A percentile compares a stretch with the other conserved stretches of the same genome.
phyloP scores from a whole-genome alignment of 2,888 invertebrate species.

The Zootermopsis nevadensis region DNA sequence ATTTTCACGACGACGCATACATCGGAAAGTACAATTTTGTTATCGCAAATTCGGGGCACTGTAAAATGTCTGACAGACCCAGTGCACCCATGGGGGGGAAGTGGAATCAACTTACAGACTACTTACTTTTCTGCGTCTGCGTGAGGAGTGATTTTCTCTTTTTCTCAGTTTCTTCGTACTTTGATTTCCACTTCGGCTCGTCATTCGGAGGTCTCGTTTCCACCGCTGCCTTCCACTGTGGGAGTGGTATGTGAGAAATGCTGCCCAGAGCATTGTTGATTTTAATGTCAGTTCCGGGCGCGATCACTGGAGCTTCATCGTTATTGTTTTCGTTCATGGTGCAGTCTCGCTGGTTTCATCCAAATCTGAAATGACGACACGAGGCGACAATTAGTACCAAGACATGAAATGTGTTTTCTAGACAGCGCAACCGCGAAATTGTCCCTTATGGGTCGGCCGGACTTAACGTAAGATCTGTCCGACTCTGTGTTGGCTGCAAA shows the following conservation, averaged over 20 bases:
- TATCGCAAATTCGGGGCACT: no score
- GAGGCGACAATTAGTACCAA: no score
- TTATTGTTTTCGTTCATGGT: constrained; percentile 3
- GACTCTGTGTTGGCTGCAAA: no score
- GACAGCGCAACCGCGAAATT: no score
- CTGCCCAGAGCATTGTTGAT: not conserved
- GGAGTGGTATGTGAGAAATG: constrained; percentile 1
- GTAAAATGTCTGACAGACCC: no score
- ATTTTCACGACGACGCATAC: no score
- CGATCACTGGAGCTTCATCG: not conserved
- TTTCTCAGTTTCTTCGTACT: constrained; percentile 78
- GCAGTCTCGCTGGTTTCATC: not conserved
- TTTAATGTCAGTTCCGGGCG: constrained; percentile 5
- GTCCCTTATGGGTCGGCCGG: no score
- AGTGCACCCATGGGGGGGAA: no score
- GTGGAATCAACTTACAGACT: constrained; percentile 55
- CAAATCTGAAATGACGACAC: not conserved
- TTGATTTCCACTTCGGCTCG: constrained; percentile 71
- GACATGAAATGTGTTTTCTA: no score
- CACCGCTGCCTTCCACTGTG: constrained; percentile 9
- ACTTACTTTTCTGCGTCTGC: constrained; percentile 77
- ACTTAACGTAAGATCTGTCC: no score
- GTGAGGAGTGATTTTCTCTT: constrained; percentile 74
- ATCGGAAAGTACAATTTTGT: no score
- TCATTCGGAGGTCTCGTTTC: constrained; percentile 1